phyloP scores from a whole-genome alignment of 2,113 vertebrate genomes.

The Channa argus region DNA sequence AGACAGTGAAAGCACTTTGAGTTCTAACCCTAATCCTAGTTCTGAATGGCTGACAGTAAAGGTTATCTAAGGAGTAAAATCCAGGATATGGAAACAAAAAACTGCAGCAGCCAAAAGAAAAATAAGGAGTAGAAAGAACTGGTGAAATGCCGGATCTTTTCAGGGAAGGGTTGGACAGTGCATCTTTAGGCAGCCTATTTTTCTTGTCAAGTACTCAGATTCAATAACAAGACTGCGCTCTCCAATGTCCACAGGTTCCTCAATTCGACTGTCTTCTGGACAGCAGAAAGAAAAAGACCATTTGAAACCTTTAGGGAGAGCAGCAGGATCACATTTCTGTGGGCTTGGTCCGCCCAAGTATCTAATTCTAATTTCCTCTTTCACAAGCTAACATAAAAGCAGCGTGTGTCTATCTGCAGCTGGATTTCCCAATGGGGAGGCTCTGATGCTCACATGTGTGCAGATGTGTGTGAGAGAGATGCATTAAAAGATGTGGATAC shows the following conservation, averaged over 20 bases:
- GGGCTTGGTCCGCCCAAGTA: slow-evolving; percentile 29
- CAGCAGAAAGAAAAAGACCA: slow-evolving; percentile 43
- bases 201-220: slow-evolving; percentile 70
- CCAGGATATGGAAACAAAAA: slow-evolving; percentile 44
- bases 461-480: slow-evolving; percentile 18
- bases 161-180: slow-evolving; percentile 55
- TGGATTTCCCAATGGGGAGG: slow-evolving; percentile 27
- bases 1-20: slow-evolving; percentile 52
- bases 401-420: slow-evolving; percentile 54
- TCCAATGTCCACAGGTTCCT: slow-evolving; percentile 54
- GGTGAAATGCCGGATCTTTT: slow-evolving; percentile 48
- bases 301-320: slow-evolving; percentile 39
- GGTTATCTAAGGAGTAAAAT: slow-evolving; percentile 55
- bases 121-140: slow-evolving; percentile 44
- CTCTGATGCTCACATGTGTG: slow-evolving; percentile 17
- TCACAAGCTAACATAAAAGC: slow-evolving; percentile 35
- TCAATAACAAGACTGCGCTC: slow-evolving; percentile 69
- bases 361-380: slow-evolving; percentile 72
- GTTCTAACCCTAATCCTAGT: slow-evolving; percentile 43
- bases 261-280: slow-evolving; percentile 54
- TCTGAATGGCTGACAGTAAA: slow-evolving; percentile 50
- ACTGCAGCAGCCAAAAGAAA: slow-evolving; percentile 37
- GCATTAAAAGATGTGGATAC: slow-evolving; percentile 40
- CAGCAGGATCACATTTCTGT: slow-evolving; percentile 51
- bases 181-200: slow-evolving; percentile 59